Percentiles rank a stretch among this genome's conserved stretches.
Evolutionary conservation across 2,113 vertebrate genomes (phyloP).

Genomic region (Rhodinocichla rosea): DNA sequence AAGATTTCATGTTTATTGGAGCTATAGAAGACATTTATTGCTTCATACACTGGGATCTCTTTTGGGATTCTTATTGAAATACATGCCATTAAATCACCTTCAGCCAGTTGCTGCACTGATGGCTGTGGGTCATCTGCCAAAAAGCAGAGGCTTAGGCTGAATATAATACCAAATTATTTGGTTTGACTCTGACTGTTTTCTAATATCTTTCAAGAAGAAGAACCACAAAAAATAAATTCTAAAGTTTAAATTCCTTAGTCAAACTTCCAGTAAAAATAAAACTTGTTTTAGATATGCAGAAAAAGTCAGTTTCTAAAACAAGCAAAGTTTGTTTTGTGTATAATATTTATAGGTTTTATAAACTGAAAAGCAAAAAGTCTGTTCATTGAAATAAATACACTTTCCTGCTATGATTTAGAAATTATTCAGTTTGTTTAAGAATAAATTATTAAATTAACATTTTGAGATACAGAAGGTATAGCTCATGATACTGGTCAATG

Average conservation of each 20-base stretch:
- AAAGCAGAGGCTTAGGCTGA: not conserved
- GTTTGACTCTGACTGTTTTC: not conserved
- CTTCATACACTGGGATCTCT: not conserved
- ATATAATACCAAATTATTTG: not conserved
- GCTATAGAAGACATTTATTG: conserved; percentile 39
- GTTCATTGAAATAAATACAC: not conserved
- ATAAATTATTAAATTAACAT: not conserved
- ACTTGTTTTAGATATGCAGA: not conserved
- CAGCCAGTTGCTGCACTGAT: not conserved
- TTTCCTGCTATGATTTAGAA: not conserved
- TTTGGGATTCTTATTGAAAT: conserved; percentile 31
- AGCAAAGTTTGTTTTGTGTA: not conserved
- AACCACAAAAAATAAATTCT: not conserved
- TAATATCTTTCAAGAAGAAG: not conserved
- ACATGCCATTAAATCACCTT: conserved; percentile 27
- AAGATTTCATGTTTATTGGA: not conserved
- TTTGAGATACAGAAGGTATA: not conserved
- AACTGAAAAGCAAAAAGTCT: not conserved
- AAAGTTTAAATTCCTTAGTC: not conserved
- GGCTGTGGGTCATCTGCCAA: not conserved
- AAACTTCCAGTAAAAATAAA: not conserved
- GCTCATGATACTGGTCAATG: not conserved
- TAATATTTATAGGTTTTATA: not conserved
- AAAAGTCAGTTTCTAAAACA: not conserved
- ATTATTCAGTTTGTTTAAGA: not conserved